These are phyloP conservation scores for Empidonax traillii DNA, from an alignment of 2,113 vertebrate genomes.

Conservation along the genomic window DNA sequence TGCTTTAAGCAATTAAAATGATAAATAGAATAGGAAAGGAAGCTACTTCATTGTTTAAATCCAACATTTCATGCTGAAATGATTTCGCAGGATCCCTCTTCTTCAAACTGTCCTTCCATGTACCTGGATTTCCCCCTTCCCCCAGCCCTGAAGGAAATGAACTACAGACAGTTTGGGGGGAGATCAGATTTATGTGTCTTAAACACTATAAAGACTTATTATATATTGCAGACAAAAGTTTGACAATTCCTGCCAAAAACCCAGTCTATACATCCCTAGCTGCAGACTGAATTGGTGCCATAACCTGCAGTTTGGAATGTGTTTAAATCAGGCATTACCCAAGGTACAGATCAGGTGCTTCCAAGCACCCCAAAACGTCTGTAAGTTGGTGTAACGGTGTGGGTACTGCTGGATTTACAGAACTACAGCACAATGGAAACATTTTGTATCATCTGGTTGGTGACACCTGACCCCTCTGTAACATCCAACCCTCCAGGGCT, in stretches of 20 bases:
- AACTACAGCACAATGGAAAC: background rate
- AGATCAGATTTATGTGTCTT: slow-evolving; percentile 61
- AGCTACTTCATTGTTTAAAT: slow-evolving; percentile 65
- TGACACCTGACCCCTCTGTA: background rate
- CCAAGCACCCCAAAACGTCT: background rate
- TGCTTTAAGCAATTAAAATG: slow-evolving; percentile 65
- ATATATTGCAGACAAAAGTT: slow-evolving; percentile 48
- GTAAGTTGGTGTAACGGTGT: background rate
- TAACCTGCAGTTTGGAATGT: slow-evolving; percentile 25
- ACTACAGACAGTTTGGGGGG: slow-evolving; percentile 27
- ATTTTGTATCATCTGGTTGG: background rate
- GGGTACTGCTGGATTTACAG: background rate
- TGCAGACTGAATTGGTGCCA: background rate
- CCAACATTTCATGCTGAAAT: slow-evolving; percentile 57
- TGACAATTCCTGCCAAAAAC: slow-evolving; percentile 45
- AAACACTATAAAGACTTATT: slow-evolving; percentile 46
- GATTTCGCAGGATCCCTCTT: slow-evolving; percentile 45
- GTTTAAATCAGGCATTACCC: slow-evolving; percentile 18
- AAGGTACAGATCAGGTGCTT: slow-evolving; percentile 44
- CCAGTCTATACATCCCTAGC: slow-evolving; percentile 14
- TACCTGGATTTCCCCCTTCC: slow-evolving; percentile 29
- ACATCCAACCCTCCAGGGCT: background rate
- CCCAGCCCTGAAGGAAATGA: slow-evolving; percentile 39
- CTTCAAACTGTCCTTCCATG: slow-evolving; percentile 51
- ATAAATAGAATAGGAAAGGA: slow-evolving; percentile 67